phyloP scores from a whole-genome alignment of 2,888 invertebrate species.

The Gasteruption jaculator region DNA sequence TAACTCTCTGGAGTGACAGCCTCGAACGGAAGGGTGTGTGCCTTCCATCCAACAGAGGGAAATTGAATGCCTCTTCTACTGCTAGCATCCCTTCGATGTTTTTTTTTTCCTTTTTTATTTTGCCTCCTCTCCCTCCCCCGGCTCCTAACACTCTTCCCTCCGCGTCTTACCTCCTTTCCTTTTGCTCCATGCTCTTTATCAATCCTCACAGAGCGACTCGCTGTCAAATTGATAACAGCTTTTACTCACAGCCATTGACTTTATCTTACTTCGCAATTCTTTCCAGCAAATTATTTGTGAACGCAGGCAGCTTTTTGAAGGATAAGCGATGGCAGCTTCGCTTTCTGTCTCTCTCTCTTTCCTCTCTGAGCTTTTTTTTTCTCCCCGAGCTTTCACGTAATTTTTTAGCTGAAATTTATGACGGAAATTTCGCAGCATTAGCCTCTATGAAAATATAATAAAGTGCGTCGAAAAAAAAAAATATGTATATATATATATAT shows the following conservation, averaged over 20 bases:
- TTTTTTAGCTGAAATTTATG: too few relatives aligned
- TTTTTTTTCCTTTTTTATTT: slow-evolving; percentile 13
- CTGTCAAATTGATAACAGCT: slow-evolving; percentile 46
- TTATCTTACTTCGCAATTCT: slow-evolving; percentile 4
- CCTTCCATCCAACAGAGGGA: slow-evolving; percentile 34
- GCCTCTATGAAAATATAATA: too few relatives aligned
- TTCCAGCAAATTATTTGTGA: slow-evolving; percentile 11
- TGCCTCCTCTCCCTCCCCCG: slow-evolving; percentile 3
- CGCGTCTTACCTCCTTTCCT: slow-evolving; percentile 14
- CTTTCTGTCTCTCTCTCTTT: too few relatives aligned
- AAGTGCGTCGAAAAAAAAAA: too few relatives aligned
- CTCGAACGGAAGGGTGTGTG: slow-evolving; percentile 47
- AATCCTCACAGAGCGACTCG: slow-evolving; percentile 30
- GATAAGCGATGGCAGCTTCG: too few relatives aligned
- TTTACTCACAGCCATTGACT: slow-evolving; percentile 18
- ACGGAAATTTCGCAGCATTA: too few relatives aligned
- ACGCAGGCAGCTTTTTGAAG: slow-evolving; percentile 13
- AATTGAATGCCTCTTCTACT: slow-evolving; percentile 40
- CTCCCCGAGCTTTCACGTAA: too few relatives aligned
- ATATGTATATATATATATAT: too few relatives aligned
- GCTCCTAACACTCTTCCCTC: slow-evolving; percentile 7
- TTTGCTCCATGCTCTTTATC: slow-evolving; percentile 22
- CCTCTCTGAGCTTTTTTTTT: too few relatives aligned
- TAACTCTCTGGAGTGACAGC: slow-evolving; percentile 49
- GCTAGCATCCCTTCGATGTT: slow-evolving; percentile 10